These are phyloP conservation scores for Therioaphis trifolii DNA, from an alignment of 2,888 invertebrate species.

Conservation along the genomic window DNA sequence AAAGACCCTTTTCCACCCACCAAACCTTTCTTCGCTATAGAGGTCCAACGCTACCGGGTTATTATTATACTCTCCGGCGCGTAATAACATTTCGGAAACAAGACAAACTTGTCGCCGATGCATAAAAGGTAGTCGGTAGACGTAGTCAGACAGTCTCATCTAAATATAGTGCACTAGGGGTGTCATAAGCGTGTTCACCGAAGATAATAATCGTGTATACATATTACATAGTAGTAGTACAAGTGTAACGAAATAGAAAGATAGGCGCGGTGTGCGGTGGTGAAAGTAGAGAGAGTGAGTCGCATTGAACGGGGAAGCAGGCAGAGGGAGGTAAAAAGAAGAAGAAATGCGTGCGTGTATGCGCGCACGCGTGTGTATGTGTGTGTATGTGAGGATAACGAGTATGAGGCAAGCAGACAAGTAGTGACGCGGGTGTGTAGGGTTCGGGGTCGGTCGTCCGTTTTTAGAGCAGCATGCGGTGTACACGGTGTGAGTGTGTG, in stretches of 20 bases:
- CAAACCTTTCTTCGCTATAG: not conserved
- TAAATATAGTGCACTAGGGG: not conserved
- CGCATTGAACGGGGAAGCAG: not conserved
- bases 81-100: not conserved
- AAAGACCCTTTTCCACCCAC: not conserved
- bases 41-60: not conserved
- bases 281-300: slow-evolving; percentile 1
- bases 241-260: slow-evolving; percentile 30
- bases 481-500: slow-evolving; percentile 39
- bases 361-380: not conserved
- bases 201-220: not conserved
- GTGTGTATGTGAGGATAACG: slow-evolving; percentile 43
- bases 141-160: not conserved
- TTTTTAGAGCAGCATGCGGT: slow-evolving; percentile 59
- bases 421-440: not conserved
- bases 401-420: slow-evolving; percentile 43
- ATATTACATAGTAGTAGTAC: not conserved
- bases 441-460: slow-evolving; percentile 35
- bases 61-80: not conserved
- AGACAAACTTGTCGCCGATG: not conserved
- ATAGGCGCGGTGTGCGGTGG: slow-evolving; percentile 1
- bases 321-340: slow-evolving; percentile 38
- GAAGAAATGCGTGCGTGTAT: slow-evolving; percentile 6
- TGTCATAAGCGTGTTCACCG: not conserved
- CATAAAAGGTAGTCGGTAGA: not conserved